phyloP scores from a whole-genome alignment of 30 jellyfish, hydroid and myxozoan genomes.

The Pelagia noctiluca region DNA sequence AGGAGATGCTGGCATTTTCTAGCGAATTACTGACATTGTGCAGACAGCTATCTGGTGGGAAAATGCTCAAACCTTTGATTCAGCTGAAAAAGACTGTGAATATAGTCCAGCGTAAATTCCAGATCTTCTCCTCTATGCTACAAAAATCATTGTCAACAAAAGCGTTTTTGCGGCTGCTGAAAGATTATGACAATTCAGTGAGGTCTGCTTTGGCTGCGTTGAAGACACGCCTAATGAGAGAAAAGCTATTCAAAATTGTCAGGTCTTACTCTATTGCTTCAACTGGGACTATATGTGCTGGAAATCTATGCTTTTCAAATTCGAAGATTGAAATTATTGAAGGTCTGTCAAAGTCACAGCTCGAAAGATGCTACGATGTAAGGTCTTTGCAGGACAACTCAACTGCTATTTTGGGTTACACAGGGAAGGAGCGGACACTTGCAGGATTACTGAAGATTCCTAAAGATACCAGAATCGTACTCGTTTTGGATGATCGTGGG shows the following conservation, averaged over 20 bases:
- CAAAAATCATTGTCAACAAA: too few relatives aligned
- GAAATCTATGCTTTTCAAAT: neutral
- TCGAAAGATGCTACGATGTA: neutral
- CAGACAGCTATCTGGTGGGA: neutral
- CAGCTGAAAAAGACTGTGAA: neutral
- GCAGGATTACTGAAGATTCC: slow-evolving; percentile 37
- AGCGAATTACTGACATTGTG: neutral
- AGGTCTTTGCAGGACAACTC: too few relatives aligned
- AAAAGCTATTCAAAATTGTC: neutral
- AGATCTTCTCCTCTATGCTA: neutral
- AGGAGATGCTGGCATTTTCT: neutral
- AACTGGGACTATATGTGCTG: neutral
- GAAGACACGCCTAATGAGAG: neutral
- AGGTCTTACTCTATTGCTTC: neutral
- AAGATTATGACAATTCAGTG: neutral
- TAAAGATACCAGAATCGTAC: neutral
- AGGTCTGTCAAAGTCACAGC: neutral
- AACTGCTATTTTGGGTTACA: neutral
- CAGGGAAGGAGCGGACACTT: neutral
- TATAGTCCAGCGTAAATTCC: neutral
- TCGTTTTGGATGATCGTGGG: neutral
- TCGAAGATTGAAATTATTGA: neutral
- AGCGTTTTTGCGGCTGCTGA: too few relatives aligned
- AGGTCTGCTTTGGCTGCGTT: neutral
- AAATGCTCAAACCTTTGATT: neutral